Evolutionary conservation across 2,797 vertebrate genomes (phyloP).

Genomic region (Falco peregrinus): DNA sequence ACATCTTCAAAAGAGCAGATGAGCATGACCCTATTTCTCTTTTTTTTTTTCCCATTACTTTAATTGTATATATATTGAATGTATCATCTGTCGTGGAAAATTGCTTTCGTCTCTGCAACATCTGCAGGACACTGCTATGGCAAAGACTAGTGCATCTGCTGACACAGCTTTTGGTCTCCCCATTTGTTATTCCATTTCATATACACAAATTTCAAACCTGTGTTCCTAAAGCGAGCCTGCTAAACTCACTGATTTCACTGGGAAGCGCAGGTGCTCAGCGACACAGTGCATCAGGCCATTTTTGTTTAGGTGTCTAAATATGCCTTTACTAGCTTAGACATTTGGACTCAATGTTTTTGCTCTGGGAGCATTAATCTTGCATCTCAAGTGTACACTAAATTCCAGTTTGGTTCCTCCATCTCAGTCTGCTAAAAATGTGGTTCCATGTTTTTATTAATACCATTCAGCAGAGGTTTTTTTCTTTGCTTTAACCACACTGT

Average conservation of each 20-base stretch:
- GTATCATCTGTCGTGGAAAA: constrained; percentile 52
- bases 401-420: constrained; percentile 24
- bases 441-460: constrained; percentile 51
- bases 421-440: constrained; percentile 51
- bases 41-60: constrained; percentile 68
- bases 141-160: constrained; percentile 26
- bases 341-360: constrained; percentile 38
- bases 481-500: background rate
- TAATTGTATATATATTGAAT: constrained; percentile 55
- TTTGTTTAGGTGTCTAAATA: constrained; percentile 26
- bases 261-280: background rate
- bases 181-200: background rate
- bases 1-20: constrained; percentile 62
- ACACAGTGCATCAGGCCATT: background rate
- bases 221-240: background rate
- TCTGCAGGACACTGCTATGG: constrained; percentile 46
- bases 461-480: constrained; percentile 9
- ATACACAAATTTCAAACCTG: background rate
- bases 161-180: background rate
- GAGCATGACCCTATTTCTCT: constrained; percentile 36
- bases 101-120: constrained; percentile 62
- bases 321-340: constrained; percentile 22
- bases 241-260: background rate
- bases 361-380: constrained; percentile 44
- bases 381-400: constrained; percentile 60